Evolutionary conservation across 2,797 vertebrate genomes (phyloP).

Genomic region (Hippoglossus hippoglossus): DNA sequence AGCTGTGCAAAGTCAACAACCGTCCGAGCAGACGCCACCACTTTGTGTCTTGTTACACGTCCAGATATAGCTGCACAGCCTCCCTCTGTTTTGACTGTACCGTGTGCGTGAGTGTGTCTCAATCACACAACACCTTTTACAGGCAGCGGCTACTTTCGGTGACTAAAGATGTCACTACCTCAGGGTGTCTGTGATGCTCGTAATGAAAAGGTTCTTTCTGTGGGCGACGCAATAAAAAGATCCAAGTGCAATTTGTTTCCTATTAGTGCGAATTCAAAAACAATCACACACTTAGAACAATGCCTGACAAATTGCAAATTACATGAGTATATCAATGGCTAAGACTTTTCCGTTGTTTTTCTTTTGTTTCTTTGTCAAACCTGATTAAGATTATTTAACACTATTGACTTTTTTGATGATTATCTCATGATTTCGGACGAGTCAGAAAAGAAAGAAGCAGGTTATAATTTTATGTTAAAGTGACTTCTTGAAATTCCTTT

Average conservation of each 20-base stretch:
- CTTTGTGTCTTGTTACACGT: constrained; percentile 51
- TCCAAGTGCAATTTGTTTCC: constrained; percentile 3
- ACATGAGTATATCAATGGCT: neutral
- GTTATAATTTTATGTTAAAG: too few species aligned
- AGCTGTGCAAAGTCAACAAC: constrained; percentile 41
- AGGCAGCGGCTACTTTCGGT: constrained; percentile 42
- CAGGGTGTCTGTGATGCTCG: constrained; percentile 15
- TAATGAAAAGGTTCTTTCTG: neutral
- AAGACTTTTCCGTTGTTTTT: neutral
- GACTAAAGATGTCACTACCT: constrained; percentile 39
- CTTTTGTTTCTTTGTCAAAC: too few species aligned
- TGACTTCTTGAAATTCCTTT: too few species aligned
- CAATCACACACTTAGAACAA: neutral
- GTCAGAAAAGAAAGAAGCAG: too few species aligned
- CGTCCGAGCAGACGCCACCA: constrained; percentile 32
- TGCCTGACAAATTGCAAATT: constrained; percentile 13
- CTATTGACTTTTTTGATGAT: neutral
- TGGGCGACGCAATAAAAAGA: neutral
- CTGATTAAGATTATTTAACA: neutral
- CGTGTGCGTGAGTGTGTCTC: constrained; percentile 10
- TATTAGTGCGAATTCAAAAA: neutral
- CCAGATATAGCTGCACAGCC: constrained; percentile 58
- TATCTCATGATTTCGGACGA: neutral
- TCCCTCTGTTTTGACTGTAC: constrained; percentile 33
- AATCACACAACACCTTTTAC: constrained; percentile 46